These are phyloP conservation scores for Embidobia sp. DNA, from an alignment of 2,888 invertebrate genomes.

Conservation along the genomic window DNA sequence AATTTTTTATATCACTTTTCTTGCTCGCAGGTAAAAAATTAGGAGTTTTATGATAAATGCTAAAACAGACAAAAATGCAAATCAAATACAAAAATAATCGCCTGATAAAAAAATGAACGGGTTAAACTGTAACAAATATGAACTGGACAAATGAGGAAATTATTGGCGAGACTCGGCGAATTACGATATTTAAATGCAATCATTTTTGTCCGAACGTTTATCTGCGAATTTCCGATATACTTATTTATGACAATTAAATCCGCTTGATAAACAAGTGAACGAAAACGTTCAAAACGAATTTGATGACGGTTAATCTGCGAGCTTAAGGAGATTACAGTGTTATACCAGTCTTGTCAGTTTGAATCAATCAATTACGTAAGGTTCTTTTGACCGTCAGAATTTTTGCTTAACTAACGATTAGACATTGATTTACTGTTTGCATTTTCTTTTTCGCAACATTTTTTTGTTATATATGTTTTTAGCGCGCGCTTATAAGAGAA, in stretches of 20 bases:
- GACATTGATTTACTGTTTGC: slow-evolving; percentile 50
- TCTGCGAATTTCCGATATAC: too few relatives aligned
- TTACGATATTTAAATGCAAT: too few relatives aligned
- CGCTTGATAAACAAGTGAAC: slow-evolving; percentile 27
- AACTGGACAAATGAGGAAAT: too few relatives aligned
- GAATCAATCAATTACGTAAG: slow-evolving; percentile 51
- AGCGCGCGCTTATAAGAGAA: slow-evolving; percentile 4
- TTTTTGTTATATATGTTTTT: slow-evolving; percentile 11
- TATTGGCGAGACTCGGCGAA: too few relatives aligned
- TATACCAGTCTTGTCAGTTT: slow-evolving; percentile 46
- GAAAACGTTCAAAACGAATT: slow-evolving; percentile 37
- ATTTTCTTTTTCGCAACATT: slow-evolving; percentile 24
- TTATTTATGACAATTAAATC: slow-evolving; percentile 33
- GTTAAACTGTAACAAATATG: too few relatives aligned
- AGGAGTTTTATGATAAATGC: too few relatives aligned
- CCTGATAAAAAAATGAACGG: too few relatives aligned
- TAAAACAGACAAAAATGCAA: too few relatives aligned
- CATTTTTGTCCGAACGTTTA: too few relatives aligned
- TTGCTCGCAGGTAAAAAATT: too few relatives aligned
- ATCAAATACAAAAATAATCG: too few relatives aligned
- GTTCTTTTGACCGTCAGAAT: slow-evolving; percentile 45
- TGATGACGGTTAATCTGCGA: slow-evolving; percentile 49
- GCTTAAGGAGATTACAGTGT: slow-evolving; percentile 51
- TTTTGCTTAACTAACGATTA: slow-evolving; percentile 51
- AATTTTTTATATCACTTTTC: too few relatives aligned